Conservation (phyloP, 2,113 vertebrate species). For the Sylvilagus bachmani region DNA sequence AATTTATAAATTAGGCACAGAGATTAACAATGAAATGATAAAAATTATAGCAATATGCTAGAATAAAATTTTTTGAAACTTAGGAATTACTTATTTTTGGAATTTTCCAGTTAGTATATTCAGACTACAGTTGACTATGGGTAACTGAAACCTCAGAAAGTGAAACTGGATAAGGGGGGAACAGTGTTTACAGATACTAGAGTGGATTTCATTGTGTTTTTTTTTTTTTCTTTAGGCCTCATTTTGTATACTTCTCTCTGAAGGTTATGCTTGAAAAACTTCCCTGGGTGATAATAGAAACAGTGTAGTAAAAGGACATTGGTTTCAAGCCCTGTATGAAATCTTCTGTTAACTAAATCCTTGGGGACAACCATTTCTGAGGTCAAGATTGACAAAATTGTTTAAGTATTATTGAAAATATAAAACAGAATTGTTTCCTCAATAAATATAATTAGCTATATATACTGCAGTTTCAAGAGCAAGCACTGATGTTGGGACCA, state of each 20-base stretch:
- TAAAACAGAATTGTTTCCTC: constrained; percentile 87
- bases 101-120: not conserved
- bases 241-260: not conserved
- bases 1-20: not conserved
- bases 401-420: constrained; percentile 87
- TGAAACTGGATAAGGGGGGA: not conserved
- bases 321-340: constrained; percentile 20
- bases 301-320: not conserved
- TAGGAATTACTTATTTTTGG: not conserved
- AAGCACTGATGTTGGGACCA: constrained; percentile 87
- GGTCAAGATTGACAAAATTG: constrained; percentile 85
- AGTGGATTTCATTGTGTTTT: not conserved
- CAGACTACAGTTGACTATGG: not conserved
- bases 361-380: constrained; percentile 80
- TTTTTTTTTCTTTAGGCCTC: not conserved
- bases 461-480: constrained; percentile 87
- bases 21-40: not conserved
- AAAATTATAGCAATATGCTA: not conserved
- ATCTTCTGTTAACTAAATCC: constrained; percentile 65
- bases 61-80: not conserved
- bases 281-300: constrained; percentile 8
- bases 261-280: constrained; percentile 62
- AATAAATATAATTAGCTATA: constrained; percentile 90
- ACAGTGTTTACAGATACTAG: not conserved
- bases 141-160: not conserved